Evolutionary conservation across 2,888 invertebrate genomes (phyloP).

Genomic region (Eudasyphora cyanicolor): DNA sequence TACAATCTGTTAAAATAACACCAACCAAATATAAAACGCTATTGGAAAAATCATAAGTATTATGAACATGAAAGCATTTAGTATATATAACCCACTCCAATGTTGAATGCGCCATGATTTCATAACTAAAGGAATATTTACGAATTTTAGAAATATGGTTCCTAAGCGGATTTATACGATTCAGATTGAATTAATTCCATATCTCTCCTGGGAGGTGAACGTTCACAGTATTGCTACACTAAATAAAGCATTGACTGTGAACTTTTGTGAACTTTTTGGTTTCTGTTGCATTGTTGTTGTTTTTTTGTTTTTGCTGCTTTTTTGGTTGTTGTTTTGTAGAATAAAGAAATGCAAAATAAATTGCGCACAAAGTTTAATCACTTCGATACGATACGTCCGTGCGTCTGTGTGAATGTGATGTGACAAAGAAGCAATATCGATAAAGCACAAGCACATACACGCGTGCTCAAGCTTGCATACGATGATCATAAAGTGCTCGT

Average conservation of each 20-base stretch:
- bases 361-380: slow-evolving; percentile 79
- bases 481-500: background rate
- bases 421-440: slow-evolving; percentile 29
- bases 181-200: background rate
- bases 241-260: slow-evolving; percentile 55
- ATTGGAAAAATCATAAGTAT: too few relatives aligned
- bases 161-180: slow-evolving; percentile 1
- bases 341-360: slow-evolving; percentile 75
- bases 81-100: too few relatives aligned
- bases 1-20: too few relatives aligned
- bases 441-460: slow-evolving; percentile 17
- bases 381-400: slow-evolving; percentile 67
- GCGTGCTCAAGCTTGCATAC: background rate
- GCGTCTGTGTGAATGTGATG: slow-evolving; percentile 52
- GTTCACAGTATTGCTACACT: background rate
- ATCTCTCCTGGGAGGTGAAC: background rate
- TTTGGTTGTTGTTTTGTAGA: slow-evolving; percentile 39
- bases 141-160: background rate
- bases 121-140: too few relatives aligned
- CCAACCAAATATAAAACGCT: too few relatives aligned
- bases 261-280: slow-evolving; percentile 47
- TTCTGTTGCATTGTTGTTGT: slow-evolving; percentile 22
- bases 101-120: too few relatives aligned
- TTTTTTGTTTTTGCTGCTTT: slow-evolving; percentile 9
- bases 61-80: too few relatives aligned